These are phyloP conservation scores for Zophobas atratus DNA, from an alignment of 1,140 invertebrate species.

Conservation along the genomic window DNA sequence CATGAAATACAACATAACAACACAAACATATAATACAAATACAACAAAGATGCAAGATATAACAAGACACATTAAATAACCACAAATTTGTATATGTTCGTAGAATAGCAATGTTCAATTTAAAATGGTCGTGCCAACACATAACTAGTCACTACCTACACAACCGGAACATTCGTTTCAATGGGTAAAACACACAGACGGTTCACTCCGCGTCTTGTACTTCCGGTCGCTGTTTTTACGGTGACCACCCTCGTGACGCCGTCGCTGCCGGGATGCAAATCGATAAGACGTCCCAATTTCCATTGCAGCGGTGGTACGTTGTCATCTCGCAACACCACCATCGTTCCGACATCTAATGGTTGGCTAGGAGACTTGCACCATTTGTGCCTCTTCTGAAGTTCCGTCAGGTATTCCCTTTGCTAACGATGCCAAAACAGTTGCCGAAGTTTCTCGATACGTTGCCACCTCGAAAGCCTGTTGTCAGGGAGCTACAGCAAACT, in stretches of 20 bases:
- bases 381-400: constrained; percentile 61
- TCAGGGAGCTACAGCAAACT: background rate
- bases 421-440: constrained; percentile 63
- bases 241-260: constrained; percentile 54
- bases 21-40: no score
- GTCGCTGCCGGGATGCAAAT: constrained; percentile 57
- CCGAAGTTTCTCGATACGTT: constrained; percentile 43
- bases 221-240: constrained; percentile 54
- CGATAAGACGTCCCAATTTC: constrained; percentile 59
- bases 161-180: no score
- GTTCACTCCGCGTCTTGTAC: no score
- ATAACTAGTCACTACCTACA: no score
- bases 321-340: constrained; percentile 64
- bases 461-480: constrained; percentile 9
- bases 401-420: constrained; percentile 58
- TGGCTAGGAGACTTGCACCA: constrained; percentile 55
- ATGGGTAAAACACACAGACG: no score
- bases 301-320: constrained; percentile 62
- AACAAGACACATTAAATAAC: no score
- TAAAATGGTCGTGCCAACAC: no score
- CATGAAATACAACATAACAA: no score
- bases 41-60: no score
- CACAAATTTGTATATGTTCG: no score
- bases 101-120: no score
- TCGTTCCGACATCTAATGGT: constrained; percentile 51